Conservation (phyloP, 2,113 vertebrate species). For the Agapornis roseicollis region DNA sequence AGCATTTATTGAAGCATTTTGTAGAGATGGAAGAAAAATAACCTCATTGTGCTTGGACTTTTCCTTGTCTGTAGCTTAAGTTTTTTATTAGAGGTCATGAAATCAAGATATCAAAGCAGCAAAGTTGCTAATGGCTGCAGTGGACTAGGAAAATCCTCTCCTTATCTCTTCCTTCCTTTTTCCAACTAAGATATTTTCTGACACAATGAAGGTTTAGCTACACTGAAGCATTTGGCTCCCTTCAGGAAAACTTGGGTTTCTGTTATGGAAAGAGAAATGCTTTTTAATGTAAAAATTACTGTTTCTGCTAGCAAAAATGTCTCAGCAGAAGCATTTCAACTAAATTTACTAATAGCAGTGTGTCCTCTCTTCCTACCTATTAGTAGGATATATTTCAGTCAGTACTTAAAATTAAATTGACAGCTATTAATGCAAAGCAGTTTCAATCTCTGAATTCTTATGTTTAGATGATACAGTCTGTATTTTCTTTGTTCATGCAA, state of each 20-base stretch:
- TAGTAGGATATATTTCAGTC: neutral
- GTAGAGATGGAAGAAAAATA: neutral
- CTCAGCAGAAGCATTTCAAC: neutral
- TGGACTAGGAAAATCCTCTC: neutral
- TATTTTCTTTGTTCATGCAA: neutral
- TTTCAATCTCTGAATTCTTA: neutral
- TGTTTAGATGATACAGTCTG: neutral
- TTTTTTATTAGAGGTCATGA: slow-evolving; percentile 35
- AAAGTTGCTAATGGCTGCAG: neutral
- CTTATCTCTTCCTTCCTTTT: neutral
- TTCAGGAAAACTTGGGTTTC: neutral
- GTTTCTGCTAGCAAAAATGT: neutral
- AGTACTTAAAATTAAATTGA: neutral
- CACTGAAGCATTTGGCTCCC: neutral
- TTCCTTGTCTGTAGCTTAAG: neutral
- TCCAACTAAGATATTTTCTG: neutral
- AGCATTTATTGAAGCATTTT: neutral
- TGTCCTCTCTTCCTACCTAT: neutral
- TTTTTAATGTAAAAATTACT: neutral
- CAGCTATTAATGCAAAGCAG: neutral
- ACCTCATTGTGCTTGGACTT: neutral
- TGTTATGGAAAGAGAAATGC: neutral
- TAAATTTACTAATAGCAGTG: neutral
- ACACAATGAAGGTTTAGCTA: neutral
- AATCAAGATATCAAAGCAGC: neutral